Conservation (phyloP, 2,113 vertebrate species). For the Turdus rufiventris region DNA sequence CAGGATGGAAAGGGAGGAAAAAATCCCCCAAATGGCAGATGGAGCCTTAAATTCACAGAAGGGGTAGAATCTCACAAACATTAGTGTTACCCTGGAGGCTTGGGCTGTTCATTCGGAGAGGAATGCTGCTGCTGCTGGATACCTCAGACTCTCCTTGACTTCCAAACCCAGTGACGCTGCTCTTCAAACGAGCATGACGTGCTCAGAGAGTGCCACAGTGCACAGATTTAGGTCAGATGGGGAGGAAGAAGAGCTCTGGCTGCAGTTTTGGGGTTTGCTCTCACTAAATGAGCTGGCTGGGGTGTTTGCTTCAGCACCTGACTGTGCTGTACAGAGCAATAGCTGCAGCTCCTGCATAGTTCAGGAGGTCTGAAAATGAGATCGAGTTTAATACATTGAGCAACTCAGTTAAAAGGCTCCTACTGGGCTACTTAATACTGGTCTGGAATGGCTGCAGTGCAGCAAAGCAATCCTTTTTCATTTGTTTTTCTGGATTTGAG, state of each 20-base stretch:
- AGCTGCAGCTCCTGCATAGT: neutral
- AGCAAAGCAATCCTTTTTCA: neutral
- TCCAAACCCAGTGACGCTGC: neutral
- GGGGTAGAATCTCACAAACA: neutral
- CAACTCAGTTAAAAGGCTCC: neutral
- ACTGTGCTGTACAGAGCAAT: neutral
- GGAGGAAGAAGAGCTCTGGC: neutral
- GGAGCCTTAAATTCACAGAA: neutral
- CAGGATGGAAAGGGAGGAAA: neutral
- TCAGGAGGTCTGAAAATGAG: slow-evolving; percentile 22
- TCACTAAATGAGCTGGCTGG: neutral
- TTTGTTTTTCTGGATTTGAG: neutral
- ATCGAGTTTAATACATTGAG: slow-evolving; percentile 9
- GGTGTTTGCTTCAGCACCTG: neutral
- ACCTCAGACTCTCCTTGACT: neutral
- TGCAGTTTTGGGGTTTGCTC: neutral
- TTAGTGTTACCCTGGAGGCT: neutral
- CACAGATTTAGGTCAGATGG: slow-evolving; percentile 18
- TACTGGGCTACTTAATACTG: neutral
- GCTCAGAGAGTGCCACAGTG: neutral
- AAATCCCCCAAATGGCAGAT: neutral
- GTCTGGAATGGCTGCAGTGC: neutral
- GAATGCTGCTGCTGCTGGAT: neutral
- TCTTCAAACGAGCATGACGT: neutral
- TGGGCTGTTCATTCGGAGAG: neutral